Evolutionary conservation across 2,888 invertebrate species (phyloP).

Genomic region (Cantharis rufa): DNA sequence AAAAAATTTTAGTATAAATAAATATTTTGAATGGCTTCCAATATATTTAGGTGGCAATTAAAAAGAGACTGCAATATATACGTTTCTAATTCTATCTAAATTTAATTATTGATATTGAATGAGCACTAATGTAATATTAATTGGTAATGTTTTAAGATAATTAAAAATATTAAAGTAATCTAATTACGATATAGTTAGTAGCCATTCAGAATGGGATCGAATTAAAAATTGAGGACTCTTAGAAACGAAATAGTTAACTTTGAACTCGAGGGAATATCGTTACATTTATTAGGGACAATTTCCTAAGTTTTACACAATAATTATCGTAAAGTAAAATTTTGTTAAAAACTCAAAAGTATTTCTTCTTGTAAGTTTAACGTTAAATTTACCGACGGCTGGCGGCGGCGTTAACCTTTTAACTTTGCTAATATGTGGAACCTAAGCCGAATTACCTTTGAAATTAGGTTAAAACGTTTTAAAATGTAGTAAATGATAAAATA

Average conservation of each 20-base stretch:
- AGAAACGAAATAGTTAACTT: not conserved
- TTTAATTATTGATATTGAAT: not conserved
- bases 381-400: not conserved
- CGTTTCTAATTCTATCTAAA: too few relatives aligned
- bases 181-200: not conserved
- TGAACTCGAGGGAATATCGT: not conserved
- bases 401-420: too few relatives aligned
- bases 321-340: not conserved
- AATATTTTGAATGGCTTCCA: too few relatives aligned
- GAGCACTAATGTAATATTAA: not conserved
- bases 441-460: not conserved
- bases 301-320: not conserved
- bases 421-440: too few relatives aligned
- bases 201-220: not conserved
- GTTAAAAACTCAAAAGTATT: not conserved
- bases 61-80: too few relatives aligned
- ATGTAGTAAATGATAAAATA: not conserved
- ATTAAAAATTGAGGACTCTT: not conserved
- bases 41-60: too few relatives aligned
- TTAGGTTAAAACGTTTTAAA: not conserved
- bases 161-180: not conserved
- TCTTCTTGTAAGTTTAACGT: not conserved
- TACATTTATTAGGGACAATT: not conserved
- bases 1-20: too few relatives aligned
- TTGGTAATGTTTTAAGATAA: not conserved